Evolutionary conservation across 1,140 invertebrate genomes (phyloP).

Genomic region (Neuroterus valhalla): DNA sequence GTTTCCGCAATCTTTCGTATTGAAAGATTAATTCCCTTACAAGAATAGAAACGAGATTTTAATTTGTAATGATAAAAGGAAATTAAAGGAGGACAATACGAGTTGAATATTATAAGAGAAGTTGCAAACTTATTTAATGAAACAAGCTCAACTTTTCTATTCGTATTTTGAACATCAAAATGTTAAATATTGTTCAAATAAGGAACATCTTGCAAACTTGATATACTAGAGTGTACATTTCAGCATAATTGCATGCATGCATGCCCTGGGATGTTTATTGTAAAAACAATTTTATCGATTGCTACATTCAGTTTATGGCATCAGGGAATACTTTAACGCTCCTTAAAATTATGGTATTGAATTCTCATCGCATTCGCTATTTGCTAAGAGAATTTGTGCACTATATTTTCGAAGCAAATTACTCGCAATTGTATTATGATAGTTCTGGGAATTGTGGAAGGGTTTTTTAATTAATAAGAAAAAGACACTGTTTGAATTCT

Average conservation of each 20-base stretch:
- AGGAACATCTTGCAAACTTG: too few relatives aligned
- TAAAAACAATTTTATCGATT: conserved; percentile 30
- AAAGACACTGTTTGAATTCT: too few relatives aligned
- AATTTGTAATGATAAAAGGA: background rate
- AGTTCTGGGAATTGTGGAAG: too few relatives aligned
- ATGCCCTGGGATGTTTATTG: background rate
- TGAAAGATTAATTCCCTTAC: conserved; percentile 3
- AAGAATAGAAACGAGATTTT: background rate
- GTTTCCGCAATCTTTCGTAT: background rate
- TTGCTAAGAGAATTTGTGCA: background rate
- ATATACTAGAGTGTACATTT: background rate
- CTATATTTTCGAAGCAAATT: too few relatives aligned
- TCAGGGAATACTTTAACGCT: background rate
- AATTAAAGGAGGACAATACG: too few relatives aligned
- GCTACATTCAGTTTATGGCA: background rate
- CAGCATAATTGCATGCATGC: conserved; percentile 6
- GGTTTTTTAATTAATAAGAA: too few relatives aligned
- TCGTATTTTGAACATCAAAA: too few relatives aligned
- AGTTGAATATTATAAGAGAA: too few relatives aligned
- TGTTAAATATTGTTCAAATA: too few relatives aligned
- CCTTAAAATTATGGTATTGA: background rate
- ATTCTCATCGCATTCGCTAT: background rate
- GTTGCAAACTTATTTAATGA: too few relatives aligned
- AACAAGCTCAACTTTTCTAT: too few relatives aligned
- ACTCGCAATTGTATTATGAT: too few relatives aligned